Evolutionary conservation across 2,888 invertebrate genomes (phyloP).

Genomic region (Crossocerus cetratus): DNA sequence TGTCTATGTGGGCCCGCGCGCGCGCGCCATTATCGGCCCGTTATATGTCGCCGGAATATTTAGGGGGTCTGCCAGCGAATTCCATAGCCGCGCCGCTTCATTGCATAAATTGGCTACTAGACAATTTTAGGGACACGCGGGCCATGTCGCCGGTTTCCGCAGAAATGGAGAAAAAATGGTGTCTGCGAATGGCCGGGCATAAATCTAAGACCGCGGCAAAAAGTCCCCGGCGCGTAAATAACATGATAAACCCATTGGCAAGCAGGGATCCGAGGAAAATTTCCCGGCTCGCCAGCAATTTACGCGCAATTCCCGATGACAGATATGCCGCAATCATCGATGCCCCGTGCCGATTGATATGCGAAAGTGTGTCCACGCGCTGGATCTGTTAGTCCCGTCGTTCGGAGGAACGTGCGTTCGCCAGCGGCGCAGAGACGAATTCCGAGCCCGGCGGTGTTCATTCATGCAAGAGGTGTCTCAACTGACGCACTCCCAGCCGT

Average conservation of each 20-base stretch:
- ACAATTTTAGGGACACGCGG: constrained; percentile 1
- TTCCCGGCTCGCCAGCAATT: too few relatives aligned
- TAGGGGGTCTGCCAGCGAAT: constrained; percentile 28
- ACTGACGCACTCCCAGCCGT: constrained; percentile 52
- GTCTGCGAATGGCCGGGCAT: too few relatives aligned
- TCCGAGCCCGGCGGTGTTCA: constrained; percentile 32
- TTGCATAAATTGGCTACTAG: constrained; percentile 28
- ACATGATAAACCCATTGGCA: too few relatives aligned
- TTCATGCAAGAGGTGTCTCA: constrained; percentile 59
- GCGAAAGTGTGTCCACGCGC: constrained; percentile 14
- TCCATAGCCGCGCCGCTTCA: constrained; percentile 12
- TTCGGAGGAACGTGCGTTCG: neutral
- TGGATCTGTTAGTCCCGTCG: constrained; percentile 21
- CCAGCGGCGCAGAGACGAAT: too few relatives aligned
- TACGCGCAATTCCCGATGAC: too few relatives aligned
- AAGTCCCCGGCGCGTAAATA: too few relatives aligned
- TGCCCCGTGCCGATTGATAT: constrained; percentile 35
- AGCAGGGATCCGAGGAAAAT: too few relatives aligned
- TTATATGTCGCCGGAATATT: constrained; percentile 34
- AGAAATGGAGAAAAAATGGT: too few relatives aligned
- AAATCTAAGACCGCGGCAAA: too few relatives aligned
- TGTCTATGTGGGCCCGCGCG: neutral
- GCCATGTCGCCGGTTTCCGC: too few relatives aligned
- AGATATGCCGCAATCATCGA: constrained; percentile 7
- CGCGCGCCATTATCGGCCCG: constrained; percentile 34